Base-by-base conservation (phyloP, 2,888 invertebrate species). In the Beris morrisii region DNA sequence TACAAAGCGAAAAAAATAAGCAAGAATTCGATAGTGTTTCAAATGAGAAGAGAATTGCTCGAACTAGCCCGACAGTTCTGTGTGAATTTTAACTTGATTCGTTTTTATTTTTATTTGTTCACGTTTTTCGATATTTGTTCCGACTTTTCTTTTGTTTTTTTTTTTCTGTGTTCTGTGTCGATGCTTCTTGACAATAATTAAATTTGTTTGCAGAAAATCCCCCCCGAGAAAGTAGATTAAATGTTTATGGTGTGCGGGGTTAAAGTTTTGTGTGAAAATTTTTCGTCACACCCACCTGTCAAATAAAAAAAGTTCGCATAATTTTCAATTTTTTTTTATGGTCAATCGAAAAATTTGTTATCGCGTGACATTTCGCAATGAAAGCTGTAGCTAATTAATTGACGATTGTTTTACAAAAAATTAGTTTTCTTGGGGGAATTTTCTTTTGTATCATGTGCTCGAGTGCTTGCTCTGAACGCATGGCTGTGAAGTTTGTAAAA, bases 201-300 rank as follows among this genome's bases (percentile, higher is more conserved):
- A 52, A 58, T n/a, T 43, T 30, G 55, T 50, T 65, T 46, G 59
- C 13, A 28, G 15, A 59, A 32, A 48, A 32, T 46, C 28, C 46
- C 50, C 12, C 38, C 38, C 38, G 38, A 3, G 38, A 38, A 38
- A 38, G 9, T 38, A 28, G 15, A 59, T 59, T 48, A 13, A 12
- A 5, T 48, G 12, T 43, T 28, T 44, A 65, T 50, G 38, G 48
- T 56, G 48, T 44, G 50, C 48, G 48, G 5, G 45, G 15, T 28
- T 5, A 15, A 52, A 52, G 4, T 15, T 28, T 4, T 15, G 30
- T 52, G 52, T 52, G 30, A 4, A 4, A 28, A 52, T 15, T 52
- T 7, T 15, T 15, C 11, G 66, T 67, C 66, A 67, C 66, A 61
- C 66, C 66, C 66, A 67, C 66, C 63, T 67, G 66, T 67, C 66